phyloP scores from a whole-genome alignment of 2,113 vertebrate genomes.

The Corapipo altera region DNA sequence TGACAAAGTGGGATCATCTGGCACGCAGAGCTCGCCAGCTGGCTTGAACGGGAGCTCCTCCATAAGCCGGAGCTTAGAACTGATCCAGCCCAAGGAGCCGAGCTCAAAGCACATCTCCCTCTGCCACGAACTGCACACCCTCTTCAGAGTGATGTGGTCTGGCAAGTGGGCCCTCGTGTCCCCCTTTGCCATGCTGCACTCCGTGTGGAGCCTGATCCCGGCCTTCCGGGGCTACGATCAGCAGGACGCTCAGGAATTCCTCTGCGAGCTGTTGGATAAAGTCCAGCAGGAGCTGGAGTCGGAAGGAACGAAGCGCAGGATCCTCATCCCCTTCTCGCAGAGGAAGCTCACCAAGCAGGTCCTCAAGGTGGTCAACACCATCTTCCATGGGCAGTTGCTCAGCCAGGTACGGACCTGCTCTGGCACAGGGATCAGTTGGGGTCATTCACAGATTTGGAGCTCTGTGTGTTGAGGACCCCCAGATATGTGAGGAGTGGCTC shows the following conservation, averaged over 20 bases:
- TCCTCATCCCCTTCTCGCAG: conserved; percentile 96
- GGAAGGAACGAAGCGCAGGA: conserved; percentile 86
- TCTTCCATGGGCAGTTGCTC: conserved; percentile 97
- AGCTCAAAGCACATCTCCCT: conserved; percentile 96
- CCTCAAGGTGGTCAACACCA: conserved; percentile 98
- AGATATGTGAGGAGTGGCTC: not conserved
- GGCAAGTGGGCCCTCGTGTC: conserved; percentile 97
- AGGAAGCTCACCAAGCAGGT: conserved; percentile 98
- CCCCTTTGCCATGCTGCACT: conserved; percentile 98
- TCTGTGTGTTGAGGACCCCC: not conserved
- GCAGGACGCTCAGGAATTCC: conserved; percentile 98
- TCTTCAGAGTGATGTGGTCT: conserved; percentile 99
- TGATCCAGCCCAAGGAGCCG: conserved; percentile 92
- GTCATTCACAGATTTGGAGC: not conserved
- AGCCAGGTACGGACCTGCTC: conserved; percentile 86
- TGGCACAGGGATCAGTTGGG: not conserved
- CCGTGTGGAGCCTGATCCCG: conserved; percentile 97
- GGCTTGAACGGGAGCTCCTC: conserved; percentile 77
- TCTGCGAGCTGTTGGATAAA: conserved; percentile 96
- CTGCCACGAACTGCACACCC: conserved; percentile 96
- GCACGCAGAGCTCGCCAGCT: conserved; percentile 70
- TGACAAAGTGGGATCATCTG: conserved; percentile 63
- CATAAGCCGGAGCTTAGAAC: conserved; percentile 78
- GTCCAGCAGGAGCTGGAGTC: conserved; percentile 98
- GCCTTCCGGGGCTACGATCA: conserved; percentile 96